phyloP scores from a whole-genome alignment of 2,888 invertebrate genomes.

The Synanthedon tipuliformis region DNA sequence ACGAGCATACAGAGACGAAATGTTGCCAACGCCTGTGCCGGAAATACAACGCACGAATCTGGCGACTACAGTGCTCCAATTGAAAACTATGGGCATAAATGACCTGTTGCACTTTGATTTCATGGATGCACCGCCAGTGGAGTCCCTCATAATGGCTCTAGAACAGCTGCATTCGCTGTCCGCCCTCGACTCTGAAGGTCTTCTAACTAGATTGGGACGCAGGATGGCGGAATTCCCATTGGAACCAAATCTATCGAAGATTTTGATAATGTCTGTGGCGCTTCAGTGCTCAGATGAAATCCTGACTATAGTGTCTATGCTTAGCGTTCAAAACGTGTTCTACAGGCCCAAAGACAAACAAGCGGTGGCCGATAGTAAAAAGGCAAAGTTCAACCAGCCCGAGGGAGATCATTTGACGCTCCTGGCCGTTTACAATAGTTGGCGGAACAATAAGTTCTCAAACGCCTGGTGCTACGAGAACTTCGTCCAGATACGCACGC shows the following conservation, averaged over 20 bases:
- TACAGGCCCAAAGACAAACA: constrained; percentile 92
- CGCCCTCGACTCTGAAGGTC: constrained; percentile 94
- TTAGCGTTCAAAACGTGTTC: constrained; percentile 99
- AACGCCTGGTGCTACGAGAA: constrained; percentile 99
- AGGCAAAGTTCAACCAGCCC: constrained; percentile 98
- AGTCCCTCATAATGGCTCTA: constrained; percentile 96
- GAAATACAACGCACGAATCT: constrained; percentile 99
- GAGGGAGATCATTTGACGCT: constrained; percentile 98
- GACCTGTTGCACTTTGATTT: constrained; percentile 98
- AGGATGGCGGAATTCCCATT: constrained; percentile 99
- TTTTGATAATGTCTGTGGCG: constrained; percentile 99
- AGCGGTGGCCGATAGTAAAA: constrained; percentile 97
- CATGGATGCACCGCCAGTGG: constrained; percentile 99
- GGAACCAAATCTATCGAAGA: constrained; percentile 97
- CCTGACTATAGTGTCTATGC: constrained; percentile 97
- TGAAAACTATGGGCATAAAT: constrained; percentile 99
- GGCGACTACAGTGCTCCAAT: constrained; percentile 92
- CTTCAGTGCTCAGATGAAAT: constrained; percentile 98
- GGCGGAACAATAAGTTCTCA: constrained; percentile 99
- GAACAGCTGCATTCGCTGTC: constrained; percentile 97
- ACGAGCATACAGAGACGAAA: constrained; percentile 97
- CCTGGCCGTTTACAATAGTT: constrained; percentile 98
- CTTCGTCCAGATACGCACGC: constrained; percentile 96
- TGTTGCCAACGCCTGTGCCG: constrained; percentile 97
- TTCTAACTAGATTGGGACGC: constrained; percentile 83